phyloP scores from a whole-genome alignment of 2,113 vertebrate species.

The Prunella fulvescens region DNA sequence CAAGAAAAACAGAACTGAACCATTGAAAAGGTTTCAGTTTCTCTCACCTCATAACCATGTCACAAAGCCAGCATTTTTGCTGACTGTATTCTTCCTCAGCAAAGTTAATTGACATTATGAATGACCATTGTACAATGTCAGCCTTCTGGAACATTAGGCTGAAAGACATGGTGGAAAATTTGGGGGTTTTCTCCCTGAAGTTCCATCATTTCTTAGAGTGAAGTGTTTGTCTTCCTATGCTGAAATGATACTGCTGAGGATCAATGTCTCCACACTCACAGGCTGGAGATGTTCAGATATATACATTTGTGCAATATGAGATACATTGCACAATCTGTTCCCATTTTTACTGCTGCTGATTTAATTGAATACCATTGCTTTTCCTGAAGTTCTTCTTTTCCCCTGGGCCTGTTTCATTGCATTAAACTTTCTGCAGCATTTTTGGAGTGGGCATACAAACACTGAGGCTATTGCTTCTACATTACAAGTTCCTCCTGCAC shows the following conservation, averaged over 20 bases:
- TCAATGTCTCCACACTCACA: background rate
- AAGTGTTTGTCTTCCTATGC: background rate
- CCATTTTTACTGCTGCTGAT: background rate
- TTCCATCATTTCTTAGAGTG: background rate
- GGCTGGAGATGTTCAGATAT: background rate
- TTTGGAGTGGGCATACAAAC: background rate
- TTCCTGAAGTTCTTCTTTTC: background rate
- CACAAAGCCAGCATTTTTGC: background rate
- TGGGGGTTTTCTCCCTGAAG: background rate
- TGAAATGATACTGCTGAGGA: background rate
- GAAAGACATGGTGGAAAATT: background rate
- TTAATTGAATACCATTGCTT: background rate
- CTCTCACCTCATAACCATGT: background rate
- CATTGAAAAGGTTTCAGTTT: background rate
- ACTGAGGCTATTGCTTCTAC: background rate
- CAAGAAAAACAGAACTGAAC: background rate
- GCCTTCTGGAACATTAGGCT: background rate
- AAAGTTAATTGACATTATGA: background rate
- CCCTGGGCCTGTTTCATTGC: background rate
- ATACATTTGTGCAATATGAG: background rate
- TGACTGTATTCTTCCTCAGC: background rate
- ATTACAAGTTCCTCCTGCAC: background rate
- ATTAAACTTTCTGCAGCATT: conserved; percentile 16
- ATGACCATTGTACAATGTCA: background rate
- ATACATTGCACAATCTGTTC: background rate